These are phyloP conservation scores for Parnassius orleans DNA, from an alignment of 2,888 invertebrate species.

Conservation along the genomic window DNA sequence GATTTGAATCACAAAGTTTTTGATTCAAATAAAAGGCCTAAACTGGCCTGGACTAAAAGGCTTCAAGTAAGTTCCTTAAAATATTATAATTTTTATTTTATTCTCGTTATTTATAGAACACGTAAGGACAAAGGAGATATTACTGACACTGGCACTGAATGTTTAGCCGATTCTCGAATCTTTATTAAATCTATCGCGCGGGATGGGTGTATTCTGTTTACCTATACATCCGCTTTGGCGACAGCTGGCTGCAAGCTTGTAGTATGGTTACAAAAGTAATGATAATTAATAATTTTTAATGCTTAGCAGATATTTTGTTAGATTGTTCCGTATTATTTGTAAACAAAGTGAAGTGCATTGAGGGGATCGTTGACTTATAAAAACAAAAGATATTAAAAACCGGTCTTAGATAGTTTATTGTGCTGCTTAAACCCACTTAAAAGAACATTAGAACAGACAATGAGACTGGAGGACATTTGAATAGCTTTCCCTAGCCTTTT, in stretches of 20 bases:
- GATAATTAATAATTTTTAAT: neutral
- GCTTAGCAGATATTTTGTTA: neutral
- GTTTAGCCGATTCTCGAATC: neutral
- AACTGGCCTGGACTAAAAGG: too few relatives aligned
- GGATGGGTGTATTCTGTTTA: neutral
- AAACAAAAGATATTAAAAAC: constrained; percentile 30
- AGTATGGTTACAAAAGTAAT: neutral
- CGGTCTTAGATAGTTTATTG: constrained; percentile 28
- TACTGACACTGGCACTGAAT: too few relatives aligned
- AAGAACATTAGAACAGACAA: constrained; percentile 36
- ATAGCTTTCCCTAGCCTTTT: constrained; percentile 43
- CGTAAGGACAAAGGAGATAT: too few relatives aligned
- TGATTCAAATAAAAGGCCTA: too few relatives aligned
- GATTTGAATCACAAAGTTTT: too few relatives aligned
- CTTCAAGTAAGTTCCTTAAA: too few relatives aligned
- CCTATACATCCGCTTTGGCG: neutral
- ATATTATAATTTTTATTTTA: too few relatives aligned
- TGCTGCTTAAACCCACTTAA: constrained; percentile 29
- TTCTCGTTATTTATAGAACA: too few relatives aligned
- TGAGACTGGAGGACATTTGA: constrained; percentile 43
- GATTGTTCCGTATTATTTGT: neutral
- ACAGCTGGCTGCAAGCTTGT: neutral
- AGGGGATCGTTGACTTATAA: constrained; percentile 23
- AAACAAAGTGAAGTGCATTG: neutral
- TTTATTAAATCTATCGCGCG: neutral